These are phyloP conservation scores for Etia nguti DNA, from an alignment of 2,113 vertebrate genomes.

Conservation along the genomic window DNA sequence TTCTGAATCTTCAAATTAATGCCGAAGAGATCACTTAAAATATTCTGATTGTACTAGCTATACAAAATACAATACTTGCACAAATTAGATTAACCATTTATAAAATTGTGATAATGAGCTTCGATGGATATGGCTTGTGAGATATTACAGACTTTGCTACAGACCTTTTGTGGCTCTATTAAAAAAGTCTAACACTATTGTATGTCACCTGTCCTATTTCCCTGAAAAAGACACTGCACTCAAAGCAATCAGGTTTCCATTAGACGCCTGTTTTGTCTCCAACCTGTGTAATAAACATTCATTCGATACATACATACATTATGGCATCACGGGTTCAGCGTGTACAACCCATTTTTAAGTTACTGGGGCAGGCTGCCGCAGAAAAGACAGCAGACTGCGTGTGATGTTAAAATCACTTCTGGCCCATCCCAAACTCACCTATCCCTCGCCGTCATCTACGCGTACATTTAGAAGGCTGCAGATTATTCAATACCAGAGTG, in stretches of 20 bases:
- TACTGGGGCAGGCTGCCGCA: conserved; percentile 27
- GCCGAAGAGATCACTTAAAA: conserved; percentile 66
- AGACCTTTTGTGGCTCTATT: conserved; percentile 72
- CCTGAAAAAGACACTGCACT: conserved; percentile 72
- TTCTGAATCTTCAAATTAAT: conserved; percentile 67
- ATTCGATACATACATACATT: conserved; percentile 53
- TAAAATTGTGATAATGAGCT: conserved; percentile 64
- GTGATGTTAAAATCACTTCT: background rate
- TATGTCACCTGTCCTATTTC: conserved; percentile 70
- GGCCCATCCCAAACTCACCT: background rate
- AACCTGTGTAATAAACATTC: conserved; percentile 50
- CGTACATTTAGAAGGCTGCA: conserved; percentile 41
- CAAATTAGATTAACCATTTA: conserved; percentile 75
- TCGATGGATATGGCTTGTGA: conserved; percentile 76
- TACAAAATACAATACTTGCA: conserved; percentile 75
- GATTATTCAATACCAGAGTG: conserved; percentile 52
- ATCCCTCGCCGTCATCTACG: background rate
- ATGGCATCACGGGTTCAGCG: conserved; percentile 58
- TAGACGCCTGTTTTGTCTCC: conserved; percentile 26
- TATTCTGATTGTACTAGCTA: conserved; percentile 72
- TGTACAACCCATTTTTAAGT: conserved; percentile 19
- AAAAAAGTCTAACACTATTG: conserved; percentile 65
- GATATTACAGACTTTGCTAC: conserved; percentile 79
- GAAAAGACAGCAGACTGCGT: background rate
- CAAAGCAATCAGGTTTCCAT: conserved; percentile 46